Conservation (phyloP, 2,797 vertebrate species). For the Echiichthys vipera region DNA sequence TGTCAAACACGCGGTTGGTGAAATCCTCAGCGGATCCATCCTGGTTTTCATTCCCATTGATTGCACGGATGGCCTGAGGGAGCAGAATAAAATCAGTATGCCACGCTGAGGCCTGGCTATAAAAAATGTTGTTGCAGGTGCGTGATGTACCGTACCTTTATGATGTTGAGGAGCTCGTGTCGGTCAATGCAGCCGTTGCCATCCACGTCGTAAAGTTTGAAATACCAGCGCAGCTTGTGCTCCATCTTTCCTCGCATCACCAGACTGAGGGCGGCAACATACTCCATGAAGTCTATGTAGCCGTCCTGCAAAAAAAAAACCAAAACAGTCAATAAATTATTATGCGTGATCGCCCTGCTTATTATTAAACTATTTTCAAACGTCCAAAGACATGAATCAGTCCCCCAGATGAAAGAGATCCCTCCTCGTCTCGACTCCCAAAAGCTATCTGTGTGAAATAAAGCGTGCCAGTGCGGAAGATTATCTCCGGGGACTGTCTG, state of each 20-base stretch:
- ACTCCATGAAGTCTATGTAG: conserved; percentile 95
- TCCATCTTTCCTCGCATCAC: conserved; percentile 95
- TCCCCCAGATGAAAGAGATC: background rate
- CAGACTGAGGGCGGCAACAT: conserved; percentile 92
- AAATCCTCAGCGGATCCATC: conserved; percentile 88
- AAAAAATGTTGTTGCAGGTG: background rate
- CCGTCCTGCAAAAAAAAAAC: conserved; percentile 84
- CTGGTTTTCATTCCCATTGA: conserved; percentile 87
- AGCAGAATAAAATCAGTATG: conserved; percentile 5
- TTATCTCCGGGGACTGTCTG: conserved; percentile 55
- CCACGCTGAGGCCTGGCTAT: too few species aligned
- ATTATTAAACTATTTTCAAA: background rate
- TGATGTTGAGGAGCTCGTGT: conserved; percentile 92
- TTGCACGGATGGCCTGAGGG: conserved; percentile 90
- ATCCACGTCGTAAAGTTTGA: conserved; percentile 94
- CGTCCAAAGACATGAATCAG: conserved; percentile 7
- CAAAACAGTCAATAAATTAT: background rate
- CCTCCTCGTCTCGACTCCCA: background rate
- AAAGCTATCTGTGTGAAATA: conserved; percentile 5
- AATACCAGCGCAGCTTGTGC: conserved; percentile 95
- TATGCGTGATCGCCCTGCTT: background rate
- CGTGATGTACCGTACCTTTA: conserved; percentile 82
- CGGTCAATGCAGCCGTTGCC: conserved; percentile 94
- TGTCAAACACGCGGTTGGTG: conserved; percentile 91
- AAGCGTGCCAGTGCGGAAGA: conserved; percentile 26